A percentile compares a stretch with the other conserved stretches of the same genome.
These are phyloP conservation scores for Drosophila repletoides DNA, from an alignment of 1,140 invertebrate species.

Conservation along the genomic window DNA sequence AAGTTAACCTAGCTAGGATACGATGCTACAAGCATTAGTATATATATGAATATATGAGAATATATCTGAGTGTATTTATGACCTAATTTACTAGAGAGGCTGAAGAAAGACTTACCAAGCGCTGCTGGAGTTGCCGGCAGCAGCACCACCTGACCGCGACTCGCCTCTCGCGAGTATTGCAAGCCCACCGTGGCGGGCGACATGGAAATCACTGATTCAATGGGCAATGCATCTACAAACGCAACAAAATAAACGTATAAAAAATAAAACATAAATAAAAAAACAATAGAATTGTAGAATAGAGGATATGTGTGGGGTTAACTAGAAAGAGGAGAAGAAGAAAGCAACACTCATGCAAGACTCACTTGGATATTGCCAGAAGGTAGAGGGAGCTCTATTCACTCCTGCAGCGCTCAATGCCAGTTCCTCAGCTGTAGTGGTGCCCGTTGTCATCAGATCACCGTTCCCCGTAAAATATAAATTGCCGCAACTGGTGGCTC, in stretches of 20 bases:
- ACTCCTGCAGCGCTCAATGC: constrained; percentile 65
- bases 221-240: constrained; percentile 85
- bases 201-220: constrained; percentile 87
- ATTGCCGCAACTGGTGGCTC: constrained; percentile 77
- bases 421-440: constrained; percentile 71
- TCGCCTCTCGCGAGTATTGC: constrained; percentile 91
- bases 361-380: constrained; percentile 90
- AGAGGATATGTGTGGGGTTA: constrained; percentile 12
- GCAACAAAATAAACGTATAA: constrained; percentile 57
- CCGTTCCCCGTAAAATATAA: constrained; percentile 78
- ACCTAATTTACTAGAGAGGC: constrained; percentile 18
- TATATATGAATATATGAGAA: background rate
- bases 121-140: constrained; percentile 86
- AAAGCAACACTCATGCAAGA: constrained; percentile 24
- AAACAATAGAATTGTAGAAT: constrained; percentile 8
- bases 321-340: background rate
- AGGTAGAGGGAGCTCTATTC: constrained; percentile 84
- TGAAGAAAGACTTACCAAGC: constrained; percentile 67
- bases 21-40: constrained; percentile 27
- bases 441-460: constrained; percentile 75
- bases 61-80: constrained; percentile 27
- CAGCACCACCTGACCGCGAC: constrained; percentile 90
- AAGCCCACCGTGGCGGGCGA: constrained; percentile 88
- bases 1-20: constrained; percentile 49
- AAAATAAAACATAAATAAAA: constrained; percentile 63